Conservation (phyloP, 2,888 invertebrate species). For the Thecocarcelia acutangulata region DNA sequence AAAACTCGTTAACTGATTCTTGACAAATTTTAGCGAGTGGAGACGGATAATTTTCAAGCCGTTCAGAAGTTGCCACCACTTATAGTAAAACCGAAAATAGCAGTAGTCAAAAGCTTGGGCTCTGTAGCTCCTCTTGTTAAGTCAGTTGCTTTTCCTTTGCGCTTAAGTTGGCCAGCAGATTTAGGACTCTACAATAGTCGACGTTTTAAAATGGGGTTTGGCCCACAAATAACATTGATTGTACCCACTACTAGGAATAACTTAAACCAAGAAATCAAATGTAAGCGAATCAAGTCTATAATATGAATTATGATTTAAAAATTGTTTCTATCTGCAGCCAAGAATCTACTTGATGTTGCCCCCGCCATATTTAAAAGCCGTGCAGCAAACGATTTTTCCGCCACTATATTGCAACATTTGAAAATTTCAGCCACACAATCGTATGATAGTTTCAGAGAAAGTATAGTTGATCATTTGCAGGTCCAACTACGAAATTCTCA, state of each 20-base stretch:
- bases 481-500: slow-evolving; percentile 85
- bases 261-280: slow-evolving; percentile 68
- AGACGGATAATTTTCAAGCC: slow-evolving; percentile 49
- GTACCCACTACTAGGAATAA: slow-evolving; percentile 82
- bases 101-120: slow-evolving; percentile 80
- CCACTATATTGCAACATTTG: slow-evolving; percentile 75
- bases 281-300: slow-evolving; percentile 60
- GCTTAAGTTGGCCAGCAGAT: slow-evolving; percentile 82
- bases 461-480: slow-evolving; percentile 85
- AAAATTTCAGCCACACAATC: slow-evolving; percentile 75
- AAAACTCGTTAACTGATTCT: too few species aligned
- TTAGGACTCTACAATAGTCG: slow-evolving; percentile 84
- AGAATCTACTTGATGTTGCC: slow-evolving; percentile 68
- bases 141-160: slow-evolving; percentile 75
- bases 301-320: not conserved
- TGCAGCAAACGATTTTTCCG: slow-evolving; percentile 74
- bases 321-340: slow-evolving; percentile 48
- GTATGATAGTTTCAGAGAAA: slow-evolving; percentile 81
- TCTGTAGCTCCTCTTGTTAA: slow-evolving; percentile 80
- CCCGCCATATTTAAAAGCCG: slow-evolving; percentile 75
- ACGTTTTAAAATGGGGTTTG: slow-evolving; percentile 89
- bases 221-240: slow-evolving; percentile 84
- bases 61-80: slow-evolving; percentile 73
- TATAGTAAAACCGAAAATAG: slow-evolving; percentile 81
- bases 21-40: slow-evolving; percentile 9